These are phyloP conservation scores for Marronus borbonicus DNA, from an alignment of 2,888 invertebrate genomes.

Conservation along the genomic window DNA sequence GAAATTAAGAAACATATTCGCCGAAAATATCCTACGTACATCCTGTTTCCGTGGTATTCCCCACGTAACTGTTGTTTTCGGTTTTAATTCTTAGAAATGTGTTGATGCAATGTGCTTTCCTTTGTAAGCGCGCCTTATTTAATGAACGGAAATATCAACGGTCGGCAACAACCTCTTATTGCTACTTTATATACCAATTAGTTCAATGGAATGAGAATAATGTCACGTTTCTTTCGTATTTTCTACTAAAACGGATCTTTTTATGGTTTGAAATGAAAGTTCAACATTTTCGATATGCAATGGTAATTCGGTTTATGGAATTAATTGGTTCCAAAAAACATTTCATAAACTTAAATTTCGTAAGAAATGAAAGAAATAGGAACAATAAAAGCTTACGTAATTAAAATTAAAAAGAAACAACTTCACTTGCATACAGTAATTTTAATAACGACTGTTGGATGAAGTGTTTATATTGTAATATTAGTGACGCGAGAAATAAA, in stretches of 20 bases:
- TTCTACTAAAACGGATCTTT: not conserved
- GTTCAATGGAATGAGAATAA: not conserved
- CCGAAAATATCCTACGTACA: constrained; percentile 40
- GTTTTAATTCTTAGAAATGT: constrained; percentile 36
- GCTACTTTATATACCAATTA: constrained; percentile 15
- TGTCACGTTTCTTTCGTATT: not conserved
- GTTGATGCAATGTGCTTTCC: constrained; percentile 20
- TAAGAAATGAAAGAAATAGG: no score
- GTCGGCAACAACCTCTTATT: constrained; percentile 15
- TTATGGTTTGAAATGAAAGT: no score
- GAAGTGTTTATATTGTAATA: no score
- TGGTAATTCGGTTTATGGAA: no score
- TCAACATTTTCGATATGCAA: no score
- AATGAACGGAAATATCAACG: constrained; percentile 23
- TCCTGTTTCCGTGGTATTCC: constrained; percentile 46
- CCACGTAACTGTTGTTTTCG: constrained; percentile 36
- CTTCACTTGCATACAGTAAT: no score
- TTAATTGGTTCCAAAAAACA: no score
- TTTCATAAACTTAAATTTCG: no score
- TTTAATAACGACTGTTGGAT: no score
- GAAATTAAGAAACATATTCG: constrained; percentile 40
- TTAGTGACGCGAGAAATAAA: no score
- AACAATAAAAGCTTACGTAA: no score
- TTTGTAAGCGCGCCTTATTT: constrained; percentile 23
- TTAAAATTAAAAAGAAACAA: no score